phyloP scores from a whole-genome alignment of 2,113 vertebrate genomes.

The Phylloscopus trochiloides region DNA sequence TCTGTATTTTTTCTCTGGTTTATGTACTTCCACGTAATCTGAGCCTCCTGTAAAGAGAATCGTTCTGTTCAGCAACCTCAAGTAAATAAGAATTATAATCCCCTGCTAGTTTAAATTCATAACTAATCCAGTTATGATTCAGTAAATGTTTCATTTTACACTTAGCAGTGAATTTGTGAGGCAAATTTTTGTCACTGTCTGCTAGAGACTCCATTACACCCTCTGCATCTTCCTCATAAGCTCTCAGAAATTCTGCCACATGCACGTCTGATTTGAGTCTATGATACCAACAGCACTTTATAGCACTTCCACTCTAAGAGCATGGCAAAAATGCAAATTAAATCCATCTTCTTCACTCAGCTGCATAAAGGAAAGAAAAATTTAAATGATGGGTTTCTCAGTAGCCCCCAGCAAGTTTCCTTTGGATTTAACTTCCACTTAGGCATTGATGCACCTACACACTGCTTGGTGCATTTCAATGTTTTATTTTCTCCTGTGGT shows the following conservation, averaged over 20 bases:
- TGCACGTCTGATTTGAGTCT: background rate
- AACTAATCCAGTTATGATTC: conserved; percentile 6
- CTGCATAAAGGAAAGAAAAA: background rate
- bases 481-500: background rate
- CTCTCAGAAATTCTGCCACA: background rate
- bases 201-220: background rate
- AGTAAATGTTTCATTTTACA: conserved; percentile 19
- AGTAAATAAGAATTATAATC: background rate
- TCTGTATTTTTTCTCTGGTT: background rate
- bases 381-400: background rate
- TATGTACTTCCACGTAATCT: background rate
- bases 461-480: background rate
- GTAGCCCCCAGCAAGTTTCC: conserved; percentile 13
- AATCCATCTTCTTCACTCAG: conserved; percentile 27
- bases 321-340: background rate
- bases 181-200: conserved; percentile 22
- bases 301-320: background rate
- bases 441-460: background rate
- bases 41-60: background rate
- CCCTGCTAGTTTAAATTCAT: conserved; percentile 13
- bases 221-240: background rate
- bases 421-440: background rate
- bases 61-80: background rate
- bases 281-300: background rate
- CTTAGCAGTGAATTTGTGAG: conserved; percentile 16